Base-by-base conservation (phyloP, 92 coral and sea anemone genomes). In the Epizoanthus illoricatus region DNA sequence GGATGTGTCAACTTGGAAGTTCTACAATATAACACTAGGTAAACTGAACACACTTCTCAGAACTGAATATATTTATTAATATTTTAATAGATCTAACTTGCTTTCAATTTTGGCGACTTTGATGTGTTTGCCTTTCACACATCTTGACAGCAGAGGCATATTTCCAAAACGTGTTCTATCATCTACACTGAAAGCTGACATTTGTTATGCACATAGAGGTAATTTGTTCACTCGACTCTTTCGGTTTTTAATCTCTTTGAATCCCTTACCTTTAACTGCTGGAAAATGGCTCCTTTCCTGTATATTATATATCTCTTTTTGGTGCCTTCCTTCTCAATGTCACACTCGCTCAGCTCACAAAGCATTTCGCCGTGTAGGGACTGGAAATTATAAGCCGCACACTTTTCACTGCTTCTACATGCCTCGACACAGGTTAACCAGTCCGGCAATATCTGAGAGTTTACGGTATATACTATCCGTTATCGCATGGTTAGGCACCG, bases 301-400 rank as follows among this genome's bases (percentile, higher is more conserved):
- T 71, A 47, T 15, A 49, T 43, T 41, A 71, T 13, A 47, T n/a
- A 19, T 42, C 7, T 71, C 7, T 49, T 71, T 4, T 12, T 71
- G 33, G 21, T 4, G 57, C 59, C 17, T 15, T 43, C 42, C 39
- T 24, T 49, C 42, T 71, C 60, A 49, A 71, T 43, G 52, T 60
- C 76, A n/a, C 76, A 71, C 18, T 71, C 56, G 40, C 76, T 47
- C 76, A 71, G 23, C 60, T 71, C 58, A 57, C 76, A 71, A 4
- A 19, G 60, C 4, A 41, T 45, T 20, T 71, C 39, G 2, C 36
- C 76, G 42, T 45, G 21, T 5, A 18, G n/a, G 76, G 76, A 20
- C 36, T 43, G 6, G 39, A 71, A 71, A 47, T 49, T 71, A 16
- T 71, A 71, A 2, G 76, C 76, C 10, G 76, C 76, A 19, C 76